These are phyloP conservation scores for Alexandromys oeconomus DNA, from an alignment of 2,797 vertebrate genomes.

Conservation along the genomic window DNA sequence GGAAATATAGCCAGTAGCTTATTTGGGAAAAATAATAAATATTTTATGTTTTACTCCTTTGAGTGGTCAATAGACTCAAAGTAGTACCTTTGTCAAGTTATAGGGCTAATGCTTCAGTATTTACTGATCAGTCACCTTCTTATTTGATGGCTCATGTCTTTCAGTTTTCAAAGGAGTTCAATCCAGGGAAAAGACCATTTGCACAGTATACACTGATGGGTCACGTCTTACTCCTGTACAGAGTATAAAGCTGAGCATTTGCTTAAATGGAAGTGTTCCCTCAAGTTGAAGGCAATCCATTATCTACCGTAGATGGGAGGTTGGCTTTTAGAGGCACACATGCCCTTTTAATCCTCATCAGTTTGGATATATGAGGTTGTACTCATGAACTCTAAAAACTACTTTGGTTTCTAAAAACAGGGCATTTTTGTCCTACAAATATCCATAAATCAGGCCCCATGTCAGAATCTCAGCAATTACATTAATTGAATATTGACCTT, in stretches of 20 bases:
- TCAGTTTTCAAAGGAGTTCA: not conserved
- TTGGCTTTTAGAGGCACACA: not conserved
- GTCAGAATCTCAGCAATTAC: constrained; percentile 73
- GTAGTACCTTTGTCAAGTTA: not conserved
- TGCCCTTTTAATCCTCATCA: not conserved
- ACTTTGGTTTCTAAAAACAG: constrained; percentile 65
- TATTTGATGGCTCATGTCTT: not conserved
- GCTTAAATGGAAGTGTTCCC: not conserved
- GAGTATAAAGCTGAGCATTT: rapidly evolving
- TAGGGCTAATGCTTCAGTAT: no score
- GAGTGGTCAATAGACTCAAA: no score
- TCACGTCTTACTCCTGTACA: not conserved
- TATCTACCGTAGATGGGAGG: rapidly evolving
- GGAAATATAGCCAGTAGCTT: not conserved
- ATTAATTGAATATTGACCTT: constrained; percentile 81
- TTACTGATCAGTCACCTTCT: not conserved
- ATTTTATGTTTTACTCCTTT: not conserved
- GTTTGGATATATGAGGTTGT: not conserved
- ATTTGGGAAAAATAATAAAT: not conserved
- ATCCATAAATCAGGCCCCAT: constrained; percentile 65
- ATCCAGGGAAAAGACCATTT: no score
- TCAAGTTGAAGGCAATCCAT: not conserved
- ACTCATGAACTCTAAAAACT: constrained; percentile 48
- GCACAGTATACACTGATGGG: rapidly evolving
- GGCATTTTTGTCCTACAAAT: constrained; percentile 49